Evolutionary conservation across 2,888 invertebrate genomes (phyloP).

Genomic region (Phragmatobia fuliginosa): DNA sequence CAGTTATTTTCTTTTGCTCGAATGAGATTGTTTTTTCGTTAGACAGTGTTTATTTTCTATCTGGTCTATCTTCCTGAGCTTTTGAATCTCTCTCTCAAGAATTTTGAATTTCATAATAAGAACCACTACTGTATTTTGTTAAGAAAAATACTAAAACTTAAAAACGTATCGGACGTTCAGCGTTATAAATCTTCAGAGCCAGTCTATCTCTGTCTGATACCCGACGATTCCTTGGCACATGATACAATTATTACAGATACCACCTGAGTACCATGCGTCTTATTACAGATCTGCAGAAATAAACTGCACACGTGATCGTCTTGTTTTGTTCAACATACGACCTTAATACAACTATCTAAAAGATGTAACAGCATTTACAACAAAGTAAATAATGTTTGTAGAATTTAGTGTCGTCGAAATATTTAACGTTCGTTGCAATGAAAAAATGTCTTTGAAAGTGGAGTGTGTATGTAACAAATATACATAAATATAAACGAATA

Average conservation of each 20-base stretch:
- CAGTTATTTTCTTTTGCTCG: constrained; percentile 24
- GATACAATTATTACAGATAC: constrained; percentile 59
- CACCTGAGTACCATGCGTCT: constrained; percentile 51
- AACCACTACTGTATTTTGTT: constrained; percentile 9
- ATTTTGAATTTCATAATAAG: constrained; percentile 10
- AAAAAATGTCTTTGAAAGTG: constrained; percentile 42
- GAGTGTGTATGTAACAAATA: constrained; percentile 11
- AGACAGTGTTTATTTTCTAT: constrained; percentile 38
- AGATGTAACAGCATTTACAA: constrained; percentile 21
- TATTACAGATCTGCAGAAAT: constrained; percentile 46
- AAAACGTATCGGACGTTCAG: constrained; percentile 22
- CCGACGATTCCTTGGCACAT: constrained; percentile 61
- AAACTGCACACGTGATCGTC: constrained; percentile 35
- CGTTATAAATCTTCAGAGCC: constrained; percentile 39
- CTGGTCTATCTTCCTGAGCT: constrained; percentile 27
- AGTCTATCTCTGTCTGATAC: constrained; percentile 31
- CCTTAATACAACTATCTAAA: constrained; percentile 44
- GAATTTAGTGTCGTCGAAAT: constrained; percentile 28
- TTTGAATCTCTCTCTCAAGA: constrained; percentile 33
- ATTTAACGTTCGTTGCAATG: constrained; percentile 28
- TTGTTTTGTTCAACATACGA: constrained; percentile 39
- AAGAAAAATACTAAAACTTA: constrained; percentile 25
- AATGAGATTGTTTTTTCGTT: constrained; percentile 38
- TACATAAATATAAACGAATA: not conserved
- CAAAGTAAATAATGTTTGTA: constrained; percentile 23